These are phyloP conservation scores for Trichopoda pennipes DNA, from an alignment of 2,888 invertebrate species.

Conservation along the genomic window DNA sequence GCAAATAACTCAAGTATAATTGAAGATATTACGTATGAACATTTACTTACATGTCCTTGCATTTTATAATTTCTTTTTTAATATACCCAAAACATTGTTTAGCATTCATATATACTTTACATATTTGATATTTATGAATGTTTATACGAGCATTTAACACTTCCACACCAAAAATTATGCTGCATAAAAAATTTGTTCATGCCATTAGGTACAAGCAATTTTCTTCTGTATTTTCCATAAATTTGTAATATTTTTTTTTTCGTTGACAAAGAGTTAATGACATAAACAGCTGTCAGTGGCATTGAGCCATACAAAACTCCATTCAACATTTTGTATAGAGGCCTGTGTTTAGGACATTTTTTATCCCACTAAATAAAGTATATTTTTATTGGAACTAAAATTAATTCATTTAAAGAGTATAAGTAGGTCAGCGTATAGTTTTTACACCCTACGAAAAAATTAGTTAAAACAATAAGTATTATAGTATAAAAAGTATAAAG, in stretches of 20 bases:
- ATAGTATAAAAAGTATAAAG: no score
- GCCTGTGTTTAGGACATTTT: conserved; percentile 64
- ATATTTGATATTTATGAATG: not conserved
- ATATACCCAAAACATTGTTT: conserved; percentile 9
- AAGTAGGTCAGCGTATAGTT: not conserved
- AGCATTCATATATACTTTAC: not conserved
- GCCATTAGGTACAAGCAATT: conserved; percentile 62
- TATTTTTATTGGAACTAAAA: not conserved
- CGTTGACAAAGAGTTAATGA: conserved; percentile 52
- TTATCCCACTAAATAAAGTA: not conserved
- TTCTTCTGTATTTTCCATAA: conserved; percentile 29
- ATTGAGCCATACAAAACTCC: conserved; percentile 57
- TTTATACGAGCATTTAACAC: conserved; percentile 17
- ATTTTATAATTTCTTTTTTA: conserved; percentile 21
- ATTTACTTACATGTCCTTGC: conserved; percentile 6
- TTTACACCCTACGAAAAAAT: no score
- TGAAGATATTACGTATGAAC: conserved; percentile 2
- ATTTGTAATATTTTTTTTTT: not conserved
- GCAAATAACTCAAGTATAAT: not conserved
- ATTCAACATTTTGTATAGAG: conserved; percentile 7
- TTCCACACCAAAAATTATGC: conserved; percentile 25
- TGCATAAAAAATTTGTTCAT: conserved; percentile 48
- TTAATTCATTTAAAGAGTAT: no score
- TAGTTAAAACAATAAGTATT: no score
- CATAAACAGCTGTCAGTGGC: conserved; percentile 63